Evolutionary conservation across 92 coral and sea anemone genomes (phyloP).

Genomic region (Epizoanthus stellaris): DNA sequence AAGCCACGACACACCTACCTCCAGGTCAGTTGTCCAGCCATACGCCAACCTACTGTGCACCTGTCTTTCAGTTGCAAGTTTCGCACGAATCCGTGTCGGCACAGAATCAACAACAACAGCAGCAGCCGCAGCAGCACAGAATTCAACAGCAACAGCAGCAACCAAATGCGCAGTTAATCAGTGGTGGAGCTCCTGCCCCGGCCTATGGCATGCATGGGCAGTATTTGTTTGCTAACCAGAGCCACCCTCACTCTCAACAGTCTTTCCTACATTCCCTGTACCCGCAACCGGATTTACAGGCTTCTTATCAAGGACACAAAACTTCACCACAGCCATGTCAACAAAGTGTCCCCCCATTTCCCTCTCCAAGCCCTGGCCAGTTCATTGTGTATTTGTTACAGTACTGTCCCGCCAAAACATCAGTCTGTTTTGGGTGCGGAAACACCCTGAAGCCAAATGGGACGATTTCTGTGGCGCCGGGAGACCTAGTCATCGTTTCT

Average conservation of each 20-base stretch:
- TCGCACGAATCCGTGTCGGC: no score
- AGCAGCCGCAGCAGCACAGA: no score
- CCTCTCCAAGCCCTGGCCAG: constrained; percentile 21
- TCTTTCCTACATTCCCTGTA: neutral
- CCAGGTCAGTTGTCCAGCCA: neutral
- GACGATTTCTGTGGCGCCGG: neutral
- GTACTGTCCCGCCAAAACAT: constrained; percentile 33
- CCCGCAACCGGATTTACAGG: neutral
- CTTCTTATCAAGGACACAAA: no score
- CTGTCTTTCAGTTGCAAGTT: neutral
- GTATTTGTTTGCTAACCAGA: no score
- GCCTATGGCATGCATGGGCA: no score
- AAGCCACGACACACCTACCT: neutral
- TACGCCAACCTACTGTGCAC: neutral
- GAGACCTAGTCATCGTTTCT: constrained; percentile 35
- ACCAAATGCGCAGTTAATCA: no score
- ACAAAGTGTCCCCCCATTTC: neutral
- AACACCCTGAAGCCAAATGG: constrained; percentile 20
- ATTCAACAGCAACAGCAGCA: no score
- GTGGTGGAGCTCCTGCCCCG: no score
- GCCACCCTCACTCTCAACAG: no score
- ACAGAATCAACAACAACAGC: no score
- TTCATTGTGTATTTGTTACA: constrained; percentile 19
- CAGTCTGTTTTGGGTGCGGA: constrained; percentile 12
- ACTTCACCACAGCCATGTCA: no score